Conservation (phyloP, 1,140 invertebrate genomes). For the Drosophila miranda region DNA sequence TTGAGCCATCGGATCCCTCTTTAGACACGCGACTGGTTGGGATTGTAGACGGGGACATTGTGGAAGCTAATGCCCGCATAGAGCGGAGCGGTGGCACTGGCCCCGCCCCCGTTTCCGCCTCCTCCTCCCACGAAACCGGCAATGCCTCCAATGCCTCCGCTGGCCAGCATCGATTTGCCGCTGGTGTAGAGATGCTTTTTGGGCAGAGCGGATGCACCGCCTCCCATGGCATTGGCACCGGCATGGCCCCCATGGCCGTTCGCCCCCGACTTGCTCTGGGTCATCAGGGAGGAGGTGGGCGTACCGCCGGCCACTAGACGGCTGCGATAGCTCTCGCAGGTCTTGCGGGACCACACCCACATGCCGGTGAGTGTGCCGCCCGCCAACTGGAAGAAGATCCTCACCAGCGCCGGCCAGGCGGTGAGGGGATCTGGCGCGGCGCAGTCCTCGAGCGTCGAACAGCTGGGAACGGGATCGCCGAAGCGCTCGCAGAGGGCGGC, state of each 20-base stretch:
- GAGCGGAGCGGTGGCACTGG: constrained; percentile 40
- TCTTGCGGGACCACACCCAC: constrained; percentile 96
- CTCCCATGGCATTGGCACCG: too few relatives aligned
- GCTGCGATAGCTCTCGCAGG: constrained; percentile 84
- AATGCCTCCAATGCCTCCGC: background rate
- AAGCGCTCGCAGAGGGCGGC: constrained; percentile 85
- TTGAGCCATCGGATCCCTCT: background rate
- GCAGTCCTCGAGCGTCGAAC: constrained; percentile 82
- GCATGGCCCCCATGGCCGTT: background rate
- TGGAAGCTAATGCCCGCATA: constrained; percentile 81
- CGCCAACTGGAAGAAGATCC: constrained; percentile 90
- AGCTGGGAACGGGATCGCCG: constrained; percentile 83
- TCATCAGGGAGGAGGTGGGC: constrained; percentile 51
- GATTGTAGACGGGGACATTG: constrained; percentile 77
- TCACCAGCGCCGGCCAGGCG: constrained; percentile 83
- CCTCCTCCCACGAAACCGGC: too few relatives aligned
- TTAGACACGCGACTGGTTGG: constrained; percentile 70
- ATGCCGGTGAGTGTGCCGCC: constrained; percentile 93
- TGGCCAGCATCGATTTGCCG: constrained; percentile 59
- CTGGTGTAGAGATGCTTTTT: constrained; percentile 76
- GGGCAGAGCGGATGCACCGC: constrained; percentile 17
- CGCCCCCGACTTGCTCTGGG: constrained; percentile 39
- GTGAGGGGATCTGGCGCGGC: constrained; percentile 73
- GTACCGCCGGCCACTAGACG: constrained; percentile 58
- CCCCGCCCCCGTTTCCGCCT: background rate